These are phyloP conservation scores for Manis crassicaudata DNA, from an alignment of 2,797 vertebrate species.

Conservation along the genomic window DNA sequence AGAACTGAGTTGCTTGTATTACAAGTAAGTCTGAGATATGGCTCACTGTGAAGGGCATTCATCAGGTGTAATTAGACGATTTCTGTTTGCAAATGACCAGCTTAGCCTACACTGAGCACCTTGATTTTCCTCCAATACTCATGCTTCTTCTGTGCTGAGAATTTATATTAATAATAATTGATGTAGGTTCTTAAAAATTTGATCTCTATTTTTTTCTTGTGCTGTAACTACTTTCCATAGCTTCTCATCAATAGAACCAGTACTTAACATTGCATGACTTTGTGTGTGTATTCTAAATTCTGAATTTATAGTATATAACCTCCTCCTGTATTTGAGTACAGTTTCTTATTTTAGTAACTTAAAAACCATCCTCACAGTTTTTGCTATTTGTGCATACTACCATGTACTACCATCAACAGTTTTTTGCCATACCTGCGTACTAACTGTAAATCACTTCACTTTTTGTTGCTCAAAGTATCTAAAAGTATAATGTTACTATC, in stretches of 20 bases:
- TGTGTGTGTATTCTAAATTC: background rate
- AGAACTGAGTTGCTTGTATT: background rate
- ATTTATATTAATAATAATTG: background rate
- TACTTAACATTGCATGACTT: background rate
- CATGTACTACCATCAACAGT: background rate
- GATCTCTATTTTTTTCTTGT: background rate
- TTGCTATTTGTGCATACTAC: background rate
- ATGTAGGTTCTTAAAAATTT: background rate
- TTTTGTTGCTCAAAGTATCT: background rate
- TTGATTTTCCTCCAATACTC: background rate
- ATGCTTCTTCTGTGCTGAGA: background rate
- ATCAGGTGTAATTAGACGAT: background rate
- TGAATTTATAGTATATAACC: background rate
- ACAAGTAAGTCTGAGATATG: background rate
- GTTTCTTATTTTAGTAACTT: constrained; percentile 29
- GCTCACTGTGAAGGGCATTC: background rate
- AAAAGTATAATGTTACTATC: background rate
- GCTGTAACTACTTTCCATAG: background rate
- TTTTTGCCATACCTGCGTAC: background rate
- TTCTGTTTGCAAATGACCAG: background rate
- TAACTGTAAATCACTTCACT: background rate
- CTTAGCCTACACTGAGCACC: background rate
- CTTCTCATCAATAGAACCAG: background rate
- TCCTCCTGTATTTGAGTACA: background rate
- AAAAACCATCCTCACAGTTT: background rate